Conservation (phyloP, 2,113 vertebrate genomes). For the Lycaon pictus region DNA sequence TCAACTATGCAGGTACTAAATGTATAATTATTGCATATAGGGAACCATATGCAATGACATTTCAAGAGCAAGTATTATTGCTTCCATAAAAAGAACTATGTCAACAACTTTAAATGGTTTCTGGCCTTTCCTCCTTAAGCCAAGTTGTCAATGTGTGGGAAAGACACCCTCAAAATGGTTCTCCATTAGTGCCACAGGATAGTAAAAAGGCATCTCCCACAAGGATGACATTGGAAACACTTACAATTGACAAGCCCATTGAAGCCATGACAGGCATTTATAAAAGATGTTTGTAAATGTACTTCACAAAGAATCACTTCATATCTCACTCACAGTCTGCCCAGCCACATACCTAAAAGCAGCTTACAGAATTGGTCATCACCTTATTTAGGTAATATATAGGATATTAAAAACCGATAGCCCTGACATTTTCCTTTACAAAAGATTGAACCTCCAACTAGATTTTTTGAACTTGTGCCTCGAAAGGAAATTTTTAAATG, state of each 20-base stretch:
- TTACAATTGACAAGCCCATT: background rate
- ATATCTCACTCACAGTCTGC: background rate
- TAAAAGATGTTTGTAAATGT: background rate
- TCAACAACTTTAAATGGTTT: background rate
- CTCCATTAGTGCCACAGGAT: background rate
- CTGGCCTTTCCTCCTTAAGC: conserved; percentile 13
- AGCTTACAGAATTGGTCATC: background rate
- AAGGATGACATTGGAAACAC: background rate
- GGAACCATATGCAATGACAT: background rate
- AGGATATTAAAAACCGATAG: background rate
- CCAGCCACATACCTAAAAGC: background rate
- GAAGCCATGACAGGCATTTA: background rate
- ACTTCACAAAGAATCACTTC: background rate
- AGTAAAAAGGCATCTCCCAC: background rate
- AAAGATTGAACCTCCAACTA: background rate
- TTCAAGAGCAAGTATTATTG: conserved; percentile 35
- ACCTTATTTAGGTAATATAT: background rate
- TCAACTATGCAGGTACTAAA: background rate
- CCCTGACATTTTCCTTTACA: background rate
- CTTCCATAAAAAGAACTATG: background rate
- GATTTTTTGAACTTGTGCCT: background rate
- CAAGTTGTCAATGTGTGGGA: background rate
- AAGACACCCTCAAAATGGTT: background rate
- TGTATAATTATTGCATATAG: background rate
- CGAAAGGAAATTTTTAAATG: conserved; percentile 1